These are phyloP conservation scores for Torymus texanus DNA, from an alignment of 2,888 invertebrate genomes.

Conservation along the genomic window DNA sequence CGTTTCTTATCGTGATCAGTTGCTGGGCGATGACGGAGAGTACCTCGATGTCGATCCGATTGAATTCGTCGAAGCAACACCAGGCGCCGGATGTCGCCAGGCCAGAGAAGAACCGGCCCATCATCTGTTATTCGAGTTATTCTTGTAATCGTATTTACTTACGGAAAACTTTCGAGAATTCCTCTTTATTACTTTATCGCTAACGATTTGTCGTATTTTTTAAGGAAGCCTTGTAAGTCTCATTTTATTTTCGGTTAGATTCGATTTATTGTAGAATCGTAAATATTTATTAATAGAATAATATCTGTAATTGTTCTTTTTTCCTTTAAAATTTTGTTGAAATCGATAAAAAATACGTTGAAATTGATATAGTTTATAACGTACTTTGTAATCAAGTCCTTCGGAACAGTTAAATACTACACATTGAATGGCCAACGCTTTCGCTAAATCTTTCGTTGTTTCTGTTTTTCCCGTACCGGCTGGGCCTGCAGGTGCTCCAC, in stretches of 20 bases:
- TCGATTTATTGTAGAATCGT: no score
- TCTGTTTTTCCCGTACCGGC: conserved; percentile 94
- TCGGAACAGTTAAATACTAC: conserved; percentile 95
- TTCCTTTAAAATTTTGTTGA: not conserved
- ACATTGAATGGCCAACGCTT: conserved; percentile 91
- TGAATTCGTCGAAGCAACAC: conserved; percentile 96
- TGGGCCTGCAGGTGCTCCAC: conserved; percentile 93
- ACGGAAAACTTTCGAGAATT: no score
- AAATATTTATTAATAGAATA: no score
- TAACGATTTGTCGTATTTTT: not conserved
- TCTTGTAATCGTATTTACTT: no score
- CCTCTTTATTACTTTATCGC: no score
- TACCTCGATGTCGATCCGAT: conserved; percentile 93
- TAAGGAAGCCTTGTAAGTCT: not conserved
- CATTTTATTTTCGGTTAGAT: no score
- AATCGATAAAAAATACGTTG: not conserved
- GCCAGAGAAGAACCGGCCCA: conserved; percentile 94
- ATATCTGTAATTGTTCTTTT: not conserved
- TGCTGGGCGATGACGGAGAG: conserved; percentile 93
- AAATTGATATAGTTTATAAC: conserved; percentile 6
- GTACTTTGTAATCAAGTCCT: conserved; percentile 79
- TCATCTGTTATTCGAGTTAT: conserved; percentile 79
- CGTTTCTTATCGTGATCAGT: conserved; percentile 90
- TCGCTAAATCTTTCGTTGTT: conserved; percentile 92
- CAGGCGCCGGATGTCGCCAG: conserved; percentile 93